Conservation (phyloP, 2,888 invertebrate species). For the Cremastobaeus sp. region DNA sequence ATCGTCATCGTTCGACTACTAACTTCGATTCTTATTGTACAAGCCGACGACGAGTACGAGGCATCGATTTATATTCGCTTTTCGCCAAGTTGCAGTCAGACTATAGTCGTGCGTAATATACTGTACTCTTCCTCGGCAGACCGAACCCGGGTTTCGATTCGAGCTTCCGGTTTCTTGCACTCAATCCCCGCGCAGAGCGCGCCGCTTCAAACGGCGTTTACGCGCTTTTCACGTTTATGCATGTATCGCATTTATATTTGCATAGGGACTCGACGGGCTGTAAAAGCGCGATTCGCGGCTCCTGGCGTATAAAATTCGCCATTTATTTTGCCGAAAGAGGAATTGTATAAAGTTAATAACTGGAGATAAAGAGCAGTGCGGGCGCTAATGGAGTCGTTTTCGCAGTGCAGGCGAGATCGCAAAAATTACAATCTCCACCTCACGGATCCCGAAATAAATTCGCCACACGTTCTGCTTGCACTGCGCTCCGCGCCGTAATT, state of each 20-base stretch:
- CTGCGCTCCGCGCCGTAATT: too few species aligned
- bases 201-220: slow-evolving; percentile 35
- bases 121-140: slow-evolving; percentile 30
- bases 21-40: slow-evolving; percentile 28
- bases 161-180: slow-evolving; percentile 49
- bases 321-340: slow-evolving; percentile 31
- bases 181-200: slow-evolving; percentile 31
- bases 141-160: slow-evolving; percentile 42
- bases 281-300: slow-evolving; percentile 38
- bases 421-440: too few species aligned
- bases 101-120: slow-evolving; percentile 23
- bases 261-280: slow-evolving; percentile 33
- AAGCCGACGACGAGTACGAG: slow-evolving; percentile 25
- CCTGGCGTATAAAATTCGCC: slow-evolving; percentile 36
- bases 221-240: slow-evolving; percentile 40
- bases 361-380: slow-evolving; percentile 13
- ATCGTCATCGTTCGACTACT: slow-evolving; percentile 25
- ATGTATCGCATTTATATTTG: slow-evolving; percentile 31
- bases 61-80: slow-evolving; percentile 51
- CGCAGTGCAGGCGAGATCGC: too few species aligned
- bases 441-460: too few species aligned
- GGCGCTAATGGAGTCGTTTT: too few species aligned
- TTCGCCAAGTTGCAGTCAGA: slow-evolving; percentile 11
- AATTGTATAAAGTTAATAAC: slow-evolving; percentile 39
- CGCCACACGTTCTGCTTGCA: too few species aligned